Conservation (phyloP, 2,797 vertebrate genomes). For the Gouania willdenowi region DNA sequence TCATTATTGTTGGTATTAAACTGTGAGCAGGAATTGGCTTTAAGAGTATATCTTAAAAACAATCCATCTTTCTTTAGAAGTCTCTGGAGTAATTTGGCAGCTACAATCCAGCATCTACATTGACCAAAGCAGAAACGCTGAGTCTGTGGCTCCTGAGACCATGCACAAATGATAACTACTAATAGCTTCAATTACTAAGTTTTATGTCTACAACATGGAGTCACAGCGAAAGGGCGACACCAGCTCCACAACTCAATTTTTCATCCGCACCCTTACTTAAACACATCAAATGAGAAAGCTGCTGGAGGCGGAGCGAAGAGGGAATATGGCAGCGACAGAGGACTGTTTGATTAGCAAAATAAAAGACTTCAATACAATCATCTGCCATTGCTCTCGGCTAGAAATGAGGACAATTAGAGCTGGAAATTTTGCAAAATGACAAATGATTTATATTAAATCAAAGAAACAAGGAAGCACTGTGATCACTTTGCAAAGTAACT, state of each 20-base stretch:
- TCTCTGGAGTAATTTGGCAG: too few species aligned
- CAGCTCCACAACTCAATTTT: slow-evolving; percentile 1
- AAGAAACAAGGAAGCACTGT: neutral
- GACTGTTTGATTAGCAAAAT: neutral
- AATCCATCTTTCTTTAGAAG: too few species aligned
- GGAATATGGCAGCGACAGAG: neutral
- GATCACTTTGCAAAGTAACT: neutral
- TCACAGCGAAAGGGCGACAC: neutral
- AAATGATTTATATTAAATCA: neutral
- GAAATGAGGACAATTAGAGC: neutral
- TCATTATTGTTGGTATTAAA: too few species aligned
- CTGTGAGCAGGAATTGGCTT: too few species aligned
- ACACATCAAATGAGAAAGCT: neutral
- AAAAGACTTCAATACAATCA: neutral
- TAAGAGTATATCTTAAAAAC: too few species aligned
- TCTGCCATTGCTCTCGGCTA: neutral
- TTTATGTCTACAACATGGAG: neutral
- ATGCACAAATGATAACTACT: too few species aligned
- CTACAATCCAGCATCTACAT: too few species aligned
- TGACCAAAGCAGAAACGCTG: too few species aligned
- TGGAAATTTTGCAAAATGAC: neutral
- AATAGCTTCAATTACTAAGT: neutral
- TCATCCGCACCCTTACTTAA: neutral
- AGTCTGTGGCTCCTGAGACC: too few species aligned
- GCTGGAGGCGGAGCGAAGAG: neutral